A percentile compares a stretch with the other conserved stretches of the same genome.
Conservation (phyloP, 2,797 vertebrate species). For the Pempheris klunzingeri region DNA sequence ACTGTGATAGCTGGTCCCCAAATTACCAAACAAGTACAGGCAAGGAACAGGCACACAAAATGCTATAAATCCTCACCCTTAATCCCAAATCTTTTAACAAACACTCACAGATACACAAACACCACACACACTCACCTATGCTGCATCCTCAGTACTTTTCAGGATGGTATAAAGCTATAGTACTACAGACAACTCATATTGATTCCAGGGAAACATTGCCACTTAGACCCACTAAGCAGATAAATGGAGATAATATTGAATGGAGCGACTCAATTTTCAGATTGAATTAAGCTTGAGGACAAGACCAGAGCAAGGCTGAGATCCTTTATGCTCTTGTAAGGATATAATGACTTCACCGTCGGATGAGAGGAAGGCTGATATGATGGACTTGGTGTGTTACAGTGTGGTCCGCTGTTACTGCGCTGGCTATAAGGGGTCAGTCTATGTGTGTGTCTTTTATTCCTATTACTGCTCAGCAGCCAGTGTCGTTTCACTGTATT, state of each 20-base stretch:
- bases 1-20: not conserved
- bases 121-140: not conserved
- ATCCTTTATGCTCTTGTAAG: conserved; percentile 49
- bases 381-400: conserved; percentile 10
- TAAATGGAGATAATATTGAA: conserved; percentile 66
- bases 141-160: conserved; percentile 16
- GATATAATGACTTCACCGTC: conserved; percentile 52
- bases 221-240: conserved; percentile 55
- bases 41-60: conserved; percentile 10
- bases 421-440: not conserved
- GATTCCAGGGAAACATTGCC: conserved; percentile 51
- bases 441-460: not conserved
- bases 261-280: conserved; percentile 66
- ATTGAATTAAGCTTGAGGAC: conserved; percentile 68
- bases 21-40: conserved; percentile 25
- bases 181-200: conserved; percentile 19
- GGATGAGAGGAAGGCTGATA: conserved; percentile 41
- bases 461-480: not conserved
- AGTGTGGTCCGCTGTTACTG: conserved; percentile 6
- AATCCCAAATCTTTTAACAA: conserved; percentile 10
- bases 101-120: conserved; percentile 1
- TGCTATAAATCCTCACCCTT: conserved; percentile 19
- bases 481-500: conserved; percentile 15
- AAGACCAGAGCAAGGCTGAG: conserved; percentile 33
- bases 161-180: conserved; percentile 21